Percentiles rank a stretch among this genome's conserved stretches.
Conservation (phyloP, 2,888 invertebrate species). For the Imbricaverruca yamaguchii region DNA sequence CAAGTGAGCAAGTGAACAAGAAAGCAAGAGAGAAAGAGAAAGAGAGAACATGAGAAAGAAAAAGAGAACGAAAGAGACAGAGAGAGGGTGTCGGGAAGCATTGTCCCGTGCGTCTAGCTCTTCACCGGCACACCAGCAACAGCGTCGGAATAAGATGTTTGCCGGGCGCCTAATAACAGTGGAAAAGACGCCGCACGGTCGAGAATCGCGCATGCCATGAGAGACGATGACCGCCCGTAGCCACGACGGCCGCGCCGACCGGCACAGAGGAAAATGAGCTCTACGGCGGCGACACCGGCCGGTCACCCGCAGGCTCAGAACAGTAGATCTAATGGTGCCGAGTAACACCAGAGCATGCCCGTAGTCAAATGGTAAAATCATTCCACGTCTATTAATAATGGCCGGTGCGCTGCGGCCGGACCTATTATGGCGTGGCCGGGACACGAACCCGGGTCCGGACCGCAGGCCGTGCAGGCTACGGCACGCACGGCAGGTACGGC, state of each 20-base stretch:
- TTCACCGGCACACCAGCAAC: background rate
- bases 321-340: conserved; percentile 4
- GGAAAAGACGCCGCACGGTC: background rate
- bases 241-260: background rate
- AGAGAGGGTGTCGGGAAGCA: background rate
- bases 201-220: background rate
- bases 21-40: too few relatives aligned
- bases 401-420: background rate
- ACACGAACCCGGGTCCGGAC: too few relatives aligned
- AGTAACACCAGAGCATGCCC: conserved; percentile 11
- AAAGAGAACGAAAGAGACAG: too few relatives aligned
- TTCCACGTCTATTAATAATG: background rate
- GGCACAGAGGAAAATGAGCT: background rate
- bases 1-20: too few relatives aligned
- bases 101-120: background rate
- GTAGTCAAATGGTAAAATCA: conserved; percentile 1
- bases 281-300: background rate
- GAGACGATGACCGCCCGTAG: background rate
- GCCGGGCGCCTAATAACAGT: background rate
- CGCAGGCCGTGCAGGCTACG: background rate
- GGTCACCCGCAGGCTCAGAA: background rate
- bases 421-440: background rate
- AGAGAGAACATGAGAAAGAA: too few relatives aligned
- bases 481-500: background rate
- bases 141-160: conserved; percentile 4